Conservation (phyloP, 1,140 invertebrate species). For the Vollenhovia emeryi region DNA sequence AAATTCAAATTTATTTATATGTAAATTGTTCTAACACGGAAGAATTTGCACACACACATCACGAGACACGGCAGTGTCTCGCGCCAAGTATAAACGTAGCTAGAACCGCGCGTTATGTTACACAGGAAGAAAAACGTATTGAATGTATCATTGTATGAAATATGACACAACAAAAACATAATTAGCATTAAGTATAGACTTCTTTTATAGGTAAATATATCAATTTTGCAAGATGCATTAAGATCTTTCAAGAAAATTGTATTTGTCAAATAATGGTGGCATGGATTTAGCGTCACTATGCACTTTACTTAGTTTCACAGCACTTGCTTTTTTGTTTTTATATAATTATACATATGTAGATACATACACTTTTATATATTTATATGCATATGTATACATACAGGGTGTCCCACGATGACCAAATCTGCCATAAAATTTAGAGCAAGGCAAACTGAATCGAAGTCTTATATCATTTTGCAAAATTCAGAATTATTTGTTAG, state of each 20-base stretch:
- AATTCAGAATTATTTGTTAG: too few relatives aligned
- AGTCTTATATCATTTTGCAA: too few relatives aligned
- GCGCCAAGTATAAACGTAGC: too few relatives aligned
- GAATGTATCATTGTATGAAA: constrained; percentile 14
- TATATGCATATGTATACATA: too few relatives aligned
- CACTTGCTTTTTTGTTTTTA: not conserved
- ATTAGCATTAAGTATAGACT: constrained; percentile 5
- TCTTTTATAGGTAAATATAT: constrained; percentile 56
- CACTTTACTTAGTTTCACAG: too few relatives aligned
- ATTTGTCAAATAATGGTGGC: constrained; percentile 44
- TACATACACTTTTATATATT: too few relatives aligned
- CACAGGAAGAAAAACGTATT: constrained; percentile 49
- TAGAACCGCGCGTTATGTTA: too few relatives aligned
- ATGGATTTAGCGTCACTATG: constrained; percentile 39
- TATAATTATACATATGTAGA: not conserved
- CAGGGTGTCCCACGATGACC: too few relatives aligned
- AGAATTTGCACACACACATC: constrained; percentile 60
- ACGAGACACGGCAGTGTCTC: too few relatives aligned
- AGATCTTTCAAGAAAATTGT: constrained; percentile 60
- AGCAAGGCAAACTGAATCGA: too few relatives aligned
- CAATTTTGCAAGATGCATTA: constrained; percentile 31
- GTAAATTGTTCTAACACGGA: constrained; percentile 52
- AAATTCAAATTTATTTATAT: constrained; percentile 28
- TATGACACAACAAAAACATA: constrained; percentile 33
- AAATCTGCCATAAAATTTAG: too few relatives aligned